These are phyloP conservation scores for Pristionchus maxplancki DNA, from an alignment of 2,888 invertebrate species.

Conservation along the genomic window DNA sequence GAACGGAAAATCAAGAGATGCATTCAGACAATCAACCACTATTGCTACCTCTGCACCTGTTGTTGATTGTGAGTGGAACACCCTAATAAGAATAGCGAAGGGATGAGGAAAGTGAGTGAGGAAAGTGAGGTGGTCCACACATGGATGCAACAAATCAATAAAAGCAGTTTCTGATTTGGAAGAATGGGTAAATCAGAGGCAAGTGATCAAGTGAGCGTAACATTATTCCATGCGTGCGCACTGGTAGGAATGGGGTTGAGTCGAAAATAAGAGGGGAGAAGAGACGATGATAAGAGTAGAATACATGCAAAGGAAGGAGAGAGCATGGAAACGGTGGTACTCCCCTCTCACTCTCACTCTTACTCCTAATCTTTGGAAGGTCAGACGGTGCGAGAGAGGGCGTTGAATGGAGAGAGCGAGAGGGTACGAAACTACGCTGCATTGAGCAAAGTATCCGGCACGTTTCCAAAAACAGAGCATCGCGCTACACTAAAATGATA, in stretches of 20 bases:
- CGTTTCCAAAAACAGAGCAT: not conserved
- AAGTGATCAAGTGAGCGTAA: not conserved
- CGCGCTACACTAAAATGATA: not conserved
- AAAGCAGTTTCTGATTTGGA: too few species aligned
- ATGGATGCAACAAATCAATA: not conserved
- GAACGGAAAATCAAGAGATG: too few species aligned
- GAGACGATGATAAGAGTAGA: not conserved
- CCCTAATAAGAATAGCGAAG: not conserved
- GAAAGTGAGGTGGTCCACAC: not conserved
- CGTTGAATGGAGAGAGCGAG: not conserved
- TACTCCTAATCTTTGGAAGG: not conserved
- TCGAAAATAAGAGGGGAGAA: not conserved
- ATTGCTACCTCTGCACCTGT: too few species aligned
- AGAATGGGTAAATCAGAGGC: too few species aligned
- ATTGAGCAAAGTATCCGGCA: not conserved
- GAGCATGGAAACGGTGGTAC: not conserved
- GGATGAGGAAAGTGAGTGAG: not conserved
- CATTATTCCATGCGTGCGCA: not conserved
- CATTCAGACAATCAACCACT: too few species aligned
- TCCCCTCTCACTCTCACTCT: not conserved
- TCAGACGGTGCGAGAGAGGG: not conserved
- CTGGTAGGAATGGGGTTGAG: not conserved
- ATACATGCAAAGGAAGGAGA: not conserved
- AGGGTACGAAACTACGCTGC: slow-evolving; percentile 3
- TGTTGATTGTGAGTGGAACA: not conserved